phyloP scores from a whole-genome alignment of 2,888 invertebrate species.

The Cerceris rybyensis region DNA sequence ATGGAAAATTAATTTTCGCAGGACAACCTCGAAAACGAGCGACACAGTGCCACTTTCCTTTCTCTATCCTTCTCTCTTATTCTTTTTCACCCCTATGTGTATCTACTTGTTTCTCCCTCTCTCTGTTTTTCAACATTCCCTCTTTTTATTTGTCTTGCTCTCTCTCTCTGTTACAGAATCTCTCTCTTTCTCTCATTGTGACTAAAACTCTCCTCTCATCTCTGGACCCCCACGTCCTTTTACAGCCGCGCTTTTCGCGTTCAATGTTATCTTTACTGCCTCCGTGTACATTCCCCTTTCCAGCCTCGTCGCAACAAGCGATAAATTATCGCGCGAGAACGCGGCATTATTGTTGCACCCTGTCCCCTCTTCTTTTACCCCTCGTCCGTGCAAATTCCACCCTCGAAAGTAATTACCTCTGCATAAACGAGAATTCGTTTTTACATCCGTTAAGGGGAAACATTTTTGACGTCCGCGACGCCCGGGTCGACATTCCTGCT shows the following conservation, averaged over 20 bases:
- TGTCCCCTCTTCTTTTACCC: neutral
- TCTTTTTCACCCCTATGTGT: neutral
- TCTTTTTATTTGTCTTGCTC: neutral
- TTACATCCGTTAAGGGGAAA: slow-evolving; percentile 27
- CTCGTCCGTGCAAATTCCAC: neutral
- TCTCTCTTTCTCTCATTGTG: slow-evolving; percentile 10
- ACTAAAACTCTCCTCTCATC: neutral
- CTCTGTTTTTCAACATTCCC: neutral
- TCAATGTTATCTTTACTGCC: slow-evolving; percentile 52
- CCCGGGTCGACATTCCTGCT: neutral
- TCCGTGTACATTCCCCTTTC: slow-evolving; percentile 16
- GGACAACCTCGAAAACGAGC: slow-evolving; percentile 42
- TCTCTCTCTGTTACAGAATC: neutral
- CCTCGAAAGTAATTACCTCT: slow-evolving; percentile 40
- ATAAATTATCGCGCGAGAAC: slow-evolving; percentile 51
- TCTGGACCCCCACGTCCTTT: slow-evolving; percentile 20
- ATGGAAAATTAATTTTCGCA: slow-evolving; percentile 65
- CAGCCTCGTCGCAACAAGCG: slow-evolving; percentile 20
- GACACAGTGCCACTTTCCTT: slow-evolving; percentile 6
- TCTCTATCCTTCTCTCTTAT: neutral
- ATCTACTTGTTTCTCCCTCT: neutral
- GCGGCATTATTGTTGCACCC: slow-evolving; percentile 38
- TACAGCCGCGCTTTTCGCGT: slow-evolving; percentile 40
- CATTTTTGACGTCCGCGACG: slow-evolving; percentile 5
- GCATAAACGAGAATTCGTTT: slow-evolving; percentile 36